Conservation (phyloP, 2,113 vertebrate species). For the Manacus vitellinus region DNA sequence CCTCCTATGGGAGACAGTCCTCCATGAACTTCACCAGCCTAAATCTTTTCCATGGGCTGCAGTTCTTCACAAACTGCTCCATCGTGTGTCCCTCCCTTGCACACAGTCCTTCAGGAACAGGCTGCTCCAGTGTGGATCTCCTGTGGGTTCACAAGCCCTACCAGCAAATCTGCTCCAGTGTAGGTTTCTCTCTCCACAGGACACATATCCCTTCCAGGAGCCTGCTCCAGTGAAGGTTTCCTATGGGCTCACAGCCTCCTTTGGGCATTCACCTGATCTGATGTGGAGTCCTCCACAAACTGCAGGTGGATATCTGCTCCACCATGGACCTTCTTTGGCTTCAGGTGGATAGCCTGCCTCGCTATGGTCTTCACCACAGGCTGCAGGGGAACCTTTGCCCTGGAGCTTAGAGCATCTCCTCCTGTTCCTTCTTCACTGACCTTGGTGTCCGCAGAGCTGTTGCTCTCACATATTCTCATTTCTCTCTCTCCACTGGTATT, state of each 20-base stretch:
- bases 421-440: background rate
- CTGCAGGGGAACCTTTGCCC: background rate
- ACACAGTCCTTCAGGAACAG: background rate
- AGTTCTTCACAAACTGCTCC: background rate
- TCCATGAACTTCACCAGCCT: background rate
- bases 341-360: background rate
- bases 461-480: background rate
- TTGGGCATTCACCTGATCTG: accelerated
- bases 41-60: background rate
- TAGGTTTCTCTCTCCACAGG: background rate
- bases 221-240: background rate
- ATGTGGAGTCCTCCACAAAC: accelerated
- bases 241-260: background rate
- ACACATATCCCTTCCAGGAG: background rate
- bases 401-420: accelerated
- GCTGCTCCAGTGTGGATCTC: accelerated
- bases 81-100: accelerated
- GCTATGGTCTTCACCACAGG: background rate
- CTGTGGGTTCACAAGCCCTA: too few relatives aligned
- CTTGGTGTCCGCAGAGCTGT: background rate
- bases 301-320: background rate
- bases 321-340: background rate
- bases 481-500: background rate
- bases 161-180: background rate
- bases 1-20: background rate